Conservation (phyloP, 2,113 vertebrate genomes). For the Pimephales promelas region DNA sequence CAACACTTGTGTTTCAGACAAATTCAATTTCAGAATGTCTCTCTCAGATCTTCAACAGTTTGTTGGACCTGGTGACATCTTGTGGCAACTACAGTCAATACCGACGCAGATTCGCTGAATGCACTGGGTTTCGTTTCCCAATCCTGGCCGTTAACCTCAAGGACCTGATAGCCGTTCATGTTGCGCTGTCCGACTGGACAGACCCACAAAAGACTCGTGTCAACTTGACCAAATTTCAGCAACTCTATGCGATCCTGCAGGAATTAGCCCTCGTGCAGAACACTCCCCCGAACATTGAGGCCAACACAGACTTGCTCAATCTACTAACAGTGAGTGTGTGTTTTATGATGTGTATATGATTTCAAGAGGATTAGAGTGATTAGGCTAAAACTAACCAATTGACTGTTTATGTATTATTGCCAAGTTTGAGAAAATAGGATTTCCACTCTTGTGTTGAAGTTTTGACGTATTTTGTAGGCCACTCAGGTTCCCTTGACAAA, state of each 20-base stretch:
- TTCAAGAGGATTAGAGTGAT: neutral
- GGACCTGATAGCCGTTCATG: constrained; percentile 88
- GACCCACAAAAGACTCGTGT: constrained; percentile 81
- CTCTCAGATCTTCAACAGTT: constrained; percentile 75
- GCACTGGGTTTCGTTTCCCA: constrained; percentile 86
- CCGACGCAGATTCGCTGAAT: constrained; percentile 82
- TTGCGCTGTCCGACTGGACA: constrained; percentile 85
- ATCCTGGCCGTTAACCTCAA: constrained; percentile 90
- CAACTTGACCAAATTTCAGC: constrained; percentile 86
- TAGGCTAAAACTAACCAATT: neutral
- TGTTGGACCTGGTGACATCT: constrained; percentile 85
- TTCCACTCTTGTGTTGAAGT: neutral
- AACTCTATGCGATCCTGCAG: constrained; percentile 86
- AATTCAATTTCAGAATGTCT: neutral
- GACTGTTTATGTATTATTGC: neutral
- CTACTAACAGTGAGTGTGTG: constrained; percentile 82
- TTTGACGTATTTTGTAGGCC: neutral
- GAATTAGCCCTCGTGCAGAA: constrained; percentile 84
- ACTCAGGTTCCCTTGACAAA: neutral
- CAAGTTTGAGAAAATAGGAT: neutral
- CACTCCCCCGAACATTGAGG: constrained; percentile 78
- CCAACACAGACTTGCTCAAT: constrained; percentile 86
- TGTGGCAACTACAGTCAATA: constrained; percentile 89
- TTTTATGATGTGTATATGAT: neutral
- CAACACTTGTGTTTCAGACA: neutral